These are phyloP conservation scores for Antennarius maculatus DNA, from an alignment of 2,797 vertebrate genomes.

Conservation along the genomic window DNA sequence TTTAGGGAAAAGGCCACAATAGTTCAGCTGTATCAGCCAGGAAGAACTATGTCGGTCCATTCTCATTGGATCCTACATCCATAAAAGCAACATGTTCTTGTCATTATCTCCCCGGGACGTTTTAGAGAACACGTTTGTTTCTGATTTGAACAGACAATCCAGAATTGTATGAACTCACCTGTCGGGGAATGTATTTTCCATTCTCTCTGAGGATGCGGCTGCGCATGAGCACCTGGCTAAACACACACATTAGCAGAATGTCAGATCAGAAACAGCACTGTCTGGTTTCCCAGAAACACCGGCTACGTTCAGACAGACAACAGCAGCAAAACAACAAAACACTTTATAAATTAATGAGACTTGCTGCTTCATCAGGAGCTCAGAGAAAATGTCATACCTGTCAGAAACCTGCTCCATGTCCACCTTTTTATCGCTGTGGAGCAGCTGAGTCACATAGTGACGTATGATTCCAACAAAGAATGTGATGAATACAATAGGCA, in stretches of 20 bases:
- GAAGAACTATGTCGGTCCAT: too few relatives aligned
- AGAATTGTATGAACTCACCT: slow-evolving; percentile 52
- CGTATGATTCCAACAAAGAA: slow-evolving; percentile 84
- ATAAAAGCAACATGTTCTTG: too few relatives aligned
- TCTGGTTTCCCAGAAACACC: background rate
- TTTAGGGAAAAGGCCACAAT: too few relatives aligned
- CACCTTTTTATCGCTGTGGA: slow-evolving; percentile 84
- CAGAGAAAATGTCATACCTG: slow-evolving; percentile 70
- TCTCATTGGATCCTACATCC: too few relatives aligned
- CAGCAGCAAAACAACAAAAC: too few relatives aligned
- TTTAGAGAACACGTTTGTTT: too few relatives aligned
- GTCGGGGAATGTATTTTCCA: slow-evolving; percentile 80
- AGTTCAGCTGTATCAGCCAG: too few relatives aligned
- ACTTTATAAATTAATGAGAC: too few relatives aligned
- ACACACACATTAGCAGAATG: background rate
- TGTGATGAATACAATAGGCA: slow-evolving; percentile 88
- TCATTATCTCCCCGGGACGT: too few relatives aligned
- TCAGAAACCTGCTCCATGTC: slow-evolving; percentile 85
- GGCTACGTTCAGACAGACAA: background rate
- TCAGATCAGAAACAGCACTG: background rate
- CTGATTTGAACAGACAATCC: too few relatives aligned
- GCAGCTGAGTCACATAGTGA: slow-evolving; percentile 84
- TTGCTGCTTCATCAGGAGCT: background rate
- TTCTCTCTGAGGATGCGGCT: slow-evolving; percentile 83
- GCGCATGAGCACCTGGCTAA: slow-evolving; percentile 81